Evolutionary conservation across 2,888 invertebrate species (phyloP).

Genomic region (Crepidodera aurea): DNA sequence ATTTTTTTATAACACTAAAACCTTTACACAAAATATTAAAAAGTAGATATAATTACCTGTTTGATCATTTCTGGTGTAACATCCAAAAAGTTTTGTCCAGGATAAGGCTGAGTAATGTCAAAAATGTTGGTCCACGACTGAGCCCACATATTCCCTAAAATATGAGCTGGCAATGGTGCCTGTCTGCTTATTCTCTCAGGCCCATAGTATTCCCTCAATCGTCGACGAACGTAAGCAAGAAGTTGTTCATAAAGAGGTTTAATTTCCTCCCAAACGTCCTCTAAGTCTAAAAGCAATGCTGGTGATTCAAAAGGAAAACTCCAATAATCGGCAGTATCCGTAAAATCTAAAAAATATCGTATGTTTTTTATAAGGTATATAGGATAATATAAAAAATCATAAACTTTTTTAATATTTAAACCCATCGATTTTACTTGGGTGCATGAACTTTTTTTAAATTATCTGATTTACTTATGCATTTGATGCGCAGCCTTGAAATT

Average conservation of each 20-base stretch:
- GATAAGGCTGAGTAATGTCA: slow-evolving; percentile 84
- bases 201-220: slow-evolving; percentile 84
- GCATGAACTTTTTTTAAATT: no score
- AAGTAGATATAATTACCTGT: slow-evolving; percentile 69
- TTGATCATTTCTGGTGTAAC: slow-evolving; percentile 83
- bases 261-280: slow-evolving; percentile 84
- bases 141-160: slow-evolving; percentile 90
- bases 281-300: slow-evolving; percentile 79
- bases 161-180: slow-evolving; percentile 85
- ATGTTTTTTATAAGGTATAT: not conserved
- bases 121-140: slow-evolving; percentile 87
- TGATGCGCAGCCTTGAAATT: no score
- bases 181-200: slow-evolving; percentile 81
- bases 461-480: no score
- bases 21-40: no score
- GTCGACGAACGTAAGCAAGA: slow-evolving; percentile 88
- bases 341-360: slow-evolving; percentile 77
- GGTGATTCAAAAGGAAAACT: slow-evolving; percentile 84
- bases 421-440: no score
- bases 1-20: no score
- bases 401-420: no score
- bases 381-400: not conserved
- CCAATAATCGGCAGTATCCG: slow-evolving; percentile 89
- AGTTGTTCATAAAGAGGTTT: slow-evolving; percentile 86
- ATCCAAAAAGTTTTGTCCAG: slow-evolving; percentile 80